Evolutionary conservation across 2,888 invertebrate genomes (phyloP).

Genomic region (Lasioglossum calceatum): DNA sequence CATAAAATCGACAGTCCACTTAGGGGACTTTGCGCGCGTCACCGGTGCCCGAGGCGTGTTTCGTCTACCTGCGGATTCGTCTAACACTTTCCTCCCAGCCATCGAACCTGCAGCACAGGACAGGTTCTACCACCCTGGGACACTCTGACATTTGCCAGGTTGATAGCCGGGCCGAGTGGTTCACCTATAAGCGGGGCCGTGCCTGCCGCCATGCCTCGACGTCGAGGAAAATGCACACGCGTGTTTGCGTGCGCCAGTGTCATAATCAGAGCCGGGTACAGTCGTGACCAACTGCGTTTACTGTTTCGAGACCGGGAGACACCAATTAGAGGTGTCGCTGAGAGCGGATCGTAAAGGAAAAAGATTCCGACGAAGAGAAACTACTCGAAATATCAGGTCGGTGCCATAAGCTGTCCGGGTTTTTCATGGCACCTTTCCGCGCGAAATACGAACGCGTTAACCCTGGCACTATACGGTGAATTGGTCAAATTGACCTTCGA

Average conservation of each 20-base stretch:
- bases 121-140: conserved; percentile 72
- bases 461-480: neutral
- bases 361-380: neutral
- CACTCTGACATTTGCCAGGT: conserved; percentile 82
- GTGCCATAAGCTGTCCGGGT: neutral
- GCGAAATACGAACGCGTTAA: neutral
- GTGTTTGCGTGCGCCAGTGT: conserved; percentile 34
- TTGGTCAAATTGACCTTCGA: no score
- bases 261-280: conserved; percentile 33
- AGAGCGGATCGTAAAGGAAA: neutral
- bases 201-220: conserved; percentile 30
- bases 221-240: conserved; percentile 14
- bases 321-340: conserved; percentile 5
- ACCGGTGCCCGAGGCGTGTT: neutral
- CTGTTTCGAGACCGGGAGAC: neutral
- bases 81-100: conserved; percentile 55
- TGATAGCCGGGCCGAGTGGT: conserved; percentile 78
- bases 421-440: neutral
- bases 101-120: conserved; percentile 48
- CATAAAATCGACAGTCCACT: conserved; percentile 11
- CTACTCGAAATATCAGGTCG: conserved; percentile 1
- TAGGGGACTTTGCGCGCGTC: conserved; percentile 2
- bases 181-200: conserved; percentile 77
- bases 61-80: conserved; percentile 51
- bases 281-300: conserved; percentile 11